Evolutionary conservation across 2,797 vertebrate species (phyloP).

Genomic region (Tokudaia muenninki): DNA sequence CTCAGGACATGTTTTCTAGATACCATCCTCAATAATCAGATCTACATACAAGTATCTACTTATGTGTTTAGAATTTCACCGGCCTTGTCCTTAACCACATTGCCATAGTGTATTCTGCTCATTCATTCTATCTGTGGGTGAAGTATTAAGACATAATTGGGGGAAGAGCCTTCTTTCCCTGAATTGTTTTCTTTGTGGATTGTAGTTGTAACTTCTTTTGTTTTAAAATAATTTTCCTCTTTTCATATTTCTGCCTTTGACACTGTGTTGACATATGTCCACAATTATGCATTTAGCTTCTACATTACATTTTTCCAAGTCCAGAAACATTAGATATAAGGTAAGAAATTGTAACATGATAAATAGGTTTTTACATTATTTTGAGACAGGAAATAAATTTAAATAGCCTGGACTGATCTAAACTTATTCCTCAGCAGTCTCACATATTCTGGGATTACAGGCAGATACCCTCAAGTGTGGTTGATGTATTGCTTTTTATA

Average conservation of each 20-base stretch:
- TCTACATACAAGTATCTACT: accelerated
- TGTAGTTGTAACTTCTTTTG: not conserved
- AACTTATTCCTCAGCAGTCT: not conserved
- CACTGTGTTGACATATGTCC: not conserved
- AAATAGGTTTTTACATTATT: not conserved
- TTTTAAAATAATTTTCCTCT: not conserved
- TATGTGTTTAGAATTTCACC: not conserved
- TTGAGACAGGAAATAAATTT: not conserved
- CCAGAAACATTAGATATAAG: not conserved
- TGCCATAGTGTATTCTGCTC: not conserved
- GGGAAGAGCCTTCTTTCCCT: not conserved
- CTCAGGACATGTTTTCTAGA: not conserved
- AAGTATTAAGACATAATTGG: not conserved
- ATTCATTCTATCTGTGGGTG: not conserved
- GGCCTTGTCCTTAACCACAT: not conserved
- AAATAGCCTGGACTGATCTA: not conserved
- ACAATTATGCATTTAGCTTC: not conserved
- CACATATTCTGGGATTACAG: not conserved
- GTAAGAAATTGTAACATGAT: not conserved
- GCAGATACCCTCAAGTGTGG: no score
- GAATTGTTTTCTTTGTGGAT: not conserved
- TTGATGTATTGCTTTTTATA: not conserved
- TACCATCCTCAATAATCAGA: not conserved
- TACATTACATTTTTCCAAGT: not conserved
- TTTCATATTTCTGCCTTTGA: not conserved